phyloP scores from a whole-genome alignment of 2,888 invertebrate species.

The Pasiphila rectangulata region DNA sequence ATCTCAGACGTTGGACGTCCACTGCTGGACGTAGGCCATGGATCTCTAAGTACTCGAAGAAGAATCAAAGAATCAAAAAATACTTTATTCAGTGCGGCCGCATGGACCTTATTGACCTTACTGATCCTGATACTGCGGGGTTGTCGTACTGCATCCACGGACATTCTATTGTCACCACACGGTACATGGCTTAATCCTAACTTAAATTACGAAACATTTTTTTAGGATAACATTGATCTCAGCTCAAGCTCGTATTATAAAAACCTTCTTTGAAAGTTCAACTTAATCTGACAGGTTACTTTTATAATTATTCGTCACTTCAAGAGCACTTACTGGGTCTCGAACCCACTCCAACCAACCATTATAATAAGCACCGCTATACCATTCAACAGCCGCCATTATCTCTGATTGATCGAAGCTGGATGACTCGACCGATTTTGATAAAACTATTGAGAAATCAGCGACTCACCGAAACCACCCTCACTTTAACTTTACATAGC shows the following conservation, averaged over 20 bases:
- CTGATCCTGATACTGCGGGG: too few relatives aligned
- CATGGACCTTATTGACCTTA: too few relatives aligned
- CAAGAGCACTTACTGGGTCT: conserved; percentile 2
- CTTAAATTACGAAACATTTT: too few relatives aligned
- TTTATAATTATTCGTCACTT: background rate
- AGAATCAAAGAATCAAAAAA: too few relatives aligned
- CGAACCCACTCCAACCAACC: conserved; percentile 11
- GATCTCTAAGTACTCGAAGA: too few relatives aligned
- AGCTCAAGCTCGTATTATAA: background rate
- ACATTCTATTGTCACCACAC: too few relatives aligned
- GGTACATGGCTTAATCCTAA: too few relatives aligned
- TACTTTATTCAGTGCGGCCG: too few relatives aligned
- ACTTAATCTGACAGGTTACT: background rate
- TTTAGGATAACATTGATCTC: too few relatives aligned
- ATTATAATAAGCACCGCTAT: conserved; percentile 24
- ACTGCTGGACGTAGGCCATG: too few relatives aligned
- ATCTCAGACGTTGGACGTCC: too few relatives aligned
- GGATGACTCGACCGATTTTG: conserved; percentile 34
- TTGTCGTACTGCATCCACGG: too few relatives aligned
- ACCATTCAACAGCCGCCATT: conserved; percentile 25
- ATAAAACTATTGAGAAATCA: conserved; percentile 32
- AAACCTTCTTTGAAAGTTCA: background rate
- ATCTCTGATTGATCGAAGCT: conserved; percentile 32
- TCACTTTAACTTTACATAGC: conserved; percentile 14
- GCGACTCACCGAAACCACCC: conserved; percentile 30